phyloP scores from a whole-genome alignment of 2,113 vertebrate genomes.

The Cochlearius cochlearius region DNA sequence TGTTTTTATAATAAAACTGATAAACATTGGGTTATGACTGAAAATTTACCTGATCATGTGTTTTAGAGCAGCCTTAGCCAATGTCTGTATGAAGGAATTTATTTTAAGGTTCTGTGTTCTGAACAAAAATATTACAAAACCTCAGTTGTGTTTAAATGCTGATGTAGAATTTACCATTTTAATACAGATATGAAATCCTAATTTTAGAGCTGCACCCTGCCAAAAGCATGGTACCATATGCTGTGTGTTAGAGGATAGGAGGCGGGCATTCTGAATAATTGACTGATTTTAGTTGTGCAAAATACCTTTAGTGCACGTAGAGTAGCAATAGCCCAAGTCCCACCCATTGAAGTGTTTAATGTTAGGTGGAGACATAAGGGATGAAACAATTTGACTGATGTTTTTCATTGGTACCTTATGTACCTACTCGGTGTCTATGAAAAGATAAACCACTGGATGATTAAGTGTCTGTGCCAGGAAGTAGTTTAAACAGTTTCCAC shows the following conservation, averaged over 20 bases:
- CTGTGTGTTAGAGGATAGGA: slow-evolving; percentile 56
- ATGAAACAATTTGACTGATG: neutral
- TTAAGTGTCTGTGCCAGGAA: neutral
- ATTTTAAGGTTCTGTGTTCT: slow-evolving; percentile 21
- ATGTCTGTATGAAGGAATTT: neutral
- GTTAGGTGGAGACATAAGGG: neutral
- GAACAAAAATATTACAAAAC: slow-evolving; percentile 2
- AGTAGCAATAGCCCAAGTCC: neutral
- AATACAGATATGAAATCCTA: slow-evolving; percentile 58
- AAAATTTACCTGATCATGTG: neutral
- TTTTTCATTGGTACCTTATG: neutral
- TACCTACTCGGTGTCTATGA: neutral
- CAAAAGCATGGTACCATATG: slow-evolving; percentile 64
- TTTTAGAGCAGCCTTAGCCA: neutral
- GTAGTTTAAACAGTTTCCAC: neutral
- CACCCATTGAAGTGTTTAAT: neutral
- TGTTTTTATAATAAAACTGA: neutral
- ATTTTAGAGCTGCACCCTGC: slow-evolving; percentile 66
- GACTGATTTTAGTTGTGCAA: slow-evolving; percentile 38
- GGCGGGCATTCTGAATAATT: slow-evolving; percentile 37
- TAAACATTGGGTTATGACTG: neutral
- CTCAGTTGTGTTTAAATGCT: neutral
- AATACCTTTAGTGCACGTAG: neutral
- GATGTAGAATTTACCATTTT: slow-evolving; percentile 11
- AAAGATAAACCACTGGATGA: neutral